Percentiles rank a stretch among this genome's conserved stretches.
These are phyloP conservation scores for Chironomus tepperi DNA, from an alignment of 1,140 invertebrate species.

Conservation along the genomic window DNA sequence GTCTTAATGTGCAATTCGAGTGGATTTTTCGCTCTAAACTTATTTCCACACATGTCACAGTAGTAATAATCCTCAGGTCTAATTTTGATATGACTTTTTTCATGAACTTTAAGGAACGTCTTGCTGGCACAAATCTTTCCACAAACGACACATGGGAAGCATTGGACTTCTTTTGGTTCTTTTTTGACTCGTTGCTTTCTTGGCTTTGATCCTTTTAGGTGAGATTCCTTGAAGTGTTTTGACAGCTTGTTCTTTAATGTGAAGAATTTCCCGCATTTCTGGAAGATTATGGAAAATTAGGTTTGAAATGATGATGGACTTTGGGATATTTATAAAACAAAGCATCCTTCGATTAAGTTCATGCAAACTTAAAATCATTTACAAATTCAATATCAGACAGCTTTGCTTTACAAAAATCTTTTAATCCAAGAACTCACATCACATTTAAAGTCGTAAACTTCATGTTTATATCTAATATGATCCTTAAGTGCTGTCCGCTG, in stretches of 20 bases:
- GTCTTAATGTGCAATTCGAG: background rate
- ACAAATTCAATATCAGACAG: too few species aligned
- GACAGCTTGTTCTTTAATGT: background rate
- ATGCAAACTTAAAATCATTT: too few species aligned
- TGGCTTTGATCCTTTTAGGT: background rate
- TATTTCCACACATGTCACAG: background rate
- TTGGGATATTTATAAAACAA: too few species aligned
- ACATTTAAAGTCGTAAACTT: conserved; percentile 8
- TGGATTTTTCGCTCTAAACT: background rate
- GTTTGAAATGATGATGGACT: too few species aligned
- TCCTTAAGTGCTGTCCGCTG: background rate
- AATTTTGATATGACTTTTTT: conserved; percentile 1
- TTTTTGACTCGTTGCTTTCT: background rate
- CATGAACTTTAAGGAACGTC: background rate
- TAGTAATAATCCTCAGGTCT: background rate
- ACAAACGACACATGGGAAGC: background rate
- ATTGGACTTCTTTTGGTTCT: background rate
- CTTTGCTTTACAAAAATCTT: too few species aligned
- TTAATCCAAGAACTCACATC: too few species aligned
- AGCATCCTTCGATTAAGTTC: too few species aligned
- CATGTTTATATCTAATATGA: conserved; percentile 2
- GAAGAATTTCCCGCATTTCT: background rate
- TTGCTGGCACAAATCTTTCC: background rate
- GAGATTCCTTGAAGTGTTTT: background rate
- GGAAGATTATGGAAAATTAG: background rate